Conservation (phyloP, 2,797 vertebrate genomes). For the Pangasius macronema region DNA sequence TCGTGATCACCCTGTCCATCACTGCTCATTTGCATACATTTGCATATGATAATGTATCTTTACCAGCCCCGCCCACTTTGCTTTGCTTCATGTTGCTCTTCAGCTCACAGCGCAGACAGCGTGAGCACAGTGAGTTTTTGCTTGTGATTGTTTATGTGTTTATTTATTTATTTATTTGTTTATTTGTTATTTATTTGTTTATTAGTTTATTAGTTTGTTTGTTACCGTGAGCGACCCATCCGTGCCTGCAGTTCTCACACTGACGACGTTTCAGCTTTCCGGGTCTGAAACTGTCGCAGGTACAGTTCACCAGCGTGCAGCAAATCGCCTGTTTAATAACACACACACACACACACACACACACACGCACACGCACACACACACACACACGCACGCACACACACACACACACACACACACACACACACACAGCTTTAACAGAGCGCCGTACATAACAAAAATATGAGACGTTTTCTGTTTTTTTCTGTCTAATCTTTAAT, state of each 20-base stretch:
- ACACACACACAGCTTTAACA: too few relatives aligned
- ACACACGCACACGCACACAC: conserved; percentile 16
- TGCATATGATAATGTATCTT: neutral
- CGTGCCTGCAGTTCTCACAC: conserved; percentile 94
- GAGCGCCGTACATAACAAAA: too few relatives aligned
- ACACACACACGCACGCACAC: neutral
- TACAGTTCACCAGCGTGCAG: conserved; percentile 92
- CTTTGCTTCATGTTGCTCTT: neutral
- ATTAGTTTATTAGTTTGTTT: neutral
- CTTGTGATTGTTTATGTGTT: neutral
- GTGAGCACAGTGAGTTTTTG: neutral
- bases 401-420: neutral
- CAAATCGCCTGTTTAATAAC: conserved; percentile 82
- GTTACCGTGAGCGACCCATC: conserved; percentile 98
- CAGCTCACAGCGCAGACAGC: neutral
- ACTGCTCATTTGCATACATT: neutral
- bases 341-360: conserved; percentile 32
- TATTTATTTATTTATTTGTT: neutral
- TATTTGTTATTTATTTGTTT: neutral
- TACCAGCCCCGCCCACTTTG: neutral
- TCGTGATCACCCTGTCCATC: neutral
- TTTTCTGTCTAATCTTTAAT: too few relatives aligned
- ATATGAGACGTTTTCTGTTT: too few relatives aligned
- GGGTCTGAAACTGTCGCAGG: conserved; percentile 91
- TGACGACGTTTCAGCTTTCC: conserved; percentile 92